Conservation (phyloP, 1,140 invertebrate species). For the Trissolcus basalis region DNA sequence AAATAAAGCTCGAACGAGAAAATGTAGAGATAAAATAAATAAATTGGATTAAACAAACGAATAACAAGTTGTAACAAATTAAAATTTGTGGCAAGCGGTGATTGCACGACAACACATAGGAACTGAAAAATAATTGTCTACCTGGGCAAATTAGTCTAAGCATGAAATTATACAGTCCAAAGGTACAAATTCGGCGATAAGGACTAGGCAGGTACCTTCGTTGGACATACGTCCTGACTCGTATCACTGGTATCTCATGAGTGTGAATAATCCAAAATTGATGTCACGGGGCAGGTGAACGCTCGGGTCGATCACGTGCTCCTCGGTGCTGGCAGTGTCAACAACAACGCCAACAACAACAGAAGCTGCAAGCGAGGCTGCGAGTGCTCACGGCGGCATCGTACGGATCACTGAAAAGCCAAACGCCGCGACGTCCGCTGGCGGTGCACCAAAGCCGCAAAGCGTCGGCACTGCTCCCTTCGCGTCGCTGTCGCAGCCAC, state of each 20-base stretch:
- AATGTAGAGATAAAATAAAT: too few relatives aligned
- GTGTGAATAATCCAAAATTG: conserved; percentile 21
- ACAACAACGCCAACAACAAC: conserved; percentile 10
- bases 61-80: too few relatives aligned
- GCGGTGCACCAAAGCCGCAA: conserved; percentile 58
- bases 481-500: conserved; percentile 43
- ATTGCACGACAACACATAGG: too few relatives aligned
- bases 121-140: too few relatives aligned
- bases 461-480: conserved; percentile 57
- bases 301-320: conserved; percentile 12
- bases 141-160: too few relatives aligned
- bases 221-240: conserved; percentile 58
- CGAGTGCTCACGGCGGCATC: conserved; percentile 69
- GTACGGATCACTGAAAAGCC: conserved; percentile 67
- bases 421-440: conserved; percentile 46
- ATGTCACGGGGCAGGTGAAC: background rate
- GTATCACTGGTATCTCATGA: conserved; percentile 58
- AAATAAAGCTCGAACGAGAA: too few relatives aligned
- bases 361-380: conserved; percentile 1
- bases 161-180: too few relatives aligned
- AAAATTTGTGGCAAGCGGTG: too few relatives aligned
- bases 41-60: too few relatives aligned
- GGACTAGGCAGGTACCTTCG: conserved; percentile 53
- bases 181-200: too few relatives aligned
- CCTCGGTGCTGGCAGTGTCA: conserved; percentile 12